Base-by-base conservation (phyloP, 2,113 vertebrate species). In the Meriones unguiculatus region DNA sequence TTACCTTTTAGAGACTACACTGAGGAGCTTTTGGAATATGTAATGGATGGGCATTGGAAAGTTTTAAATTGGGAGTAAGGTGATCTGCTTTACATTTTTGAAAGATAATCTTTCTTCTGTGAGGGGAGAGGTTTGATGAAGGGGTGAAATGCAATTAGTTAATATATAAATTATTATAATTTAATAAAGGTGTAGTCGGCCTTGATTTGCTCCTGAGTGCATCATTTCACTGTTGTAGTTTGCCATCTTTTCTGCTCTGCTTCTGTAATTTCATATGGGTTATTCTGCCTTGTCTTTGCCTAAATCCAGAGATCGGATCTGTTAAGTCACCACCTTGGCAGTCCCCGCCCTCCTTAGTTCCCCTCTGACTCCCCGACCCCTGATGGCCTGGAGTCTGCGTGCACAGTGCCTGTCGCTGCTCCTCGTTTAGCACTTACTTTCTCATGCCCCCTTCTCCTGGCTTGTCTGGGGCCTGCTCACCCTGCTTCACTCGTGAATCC, bases 41-140 rank as follows among this genome's bases (percentile, higher is more conserved):
- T 65, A 72, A 62, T 77, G 32, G 41, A n/a, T 85, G 88, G 28
- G 1, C 65, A 62, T 46, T 73, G 54, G 59, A 57, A 77, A 35
- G 3, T 93, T 93, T 91, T 82, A 52, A 91, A n/a, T 32, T 62
- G 52, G 7, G 38, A 5, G 25, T 72, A 2, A 70, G 70, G 35
- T 75, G 76, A 69, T 41, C 59, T 87, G 78, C 67, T 95, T 72
- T 93, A 75, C 64, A 17, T 88, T 89, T 80, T 77, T 86, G 84
- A 88, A 76, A 35, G 87, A 30, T 93, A 75, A 46, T 91, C 15
- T 89, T 4, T 85, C 35, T 93, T 28, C 32, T 77, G 5, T 91
- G 35, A 76, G 67, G 59, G 35, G 5, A 72, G 54, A 0, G 17
- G 35, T 32, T 81, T 90, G 76, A 94, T 84, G 62, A 94, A 38